Conservation (phyloP, 2,113 vertebrate species). For the Scalopus aquaticus region DNA sequence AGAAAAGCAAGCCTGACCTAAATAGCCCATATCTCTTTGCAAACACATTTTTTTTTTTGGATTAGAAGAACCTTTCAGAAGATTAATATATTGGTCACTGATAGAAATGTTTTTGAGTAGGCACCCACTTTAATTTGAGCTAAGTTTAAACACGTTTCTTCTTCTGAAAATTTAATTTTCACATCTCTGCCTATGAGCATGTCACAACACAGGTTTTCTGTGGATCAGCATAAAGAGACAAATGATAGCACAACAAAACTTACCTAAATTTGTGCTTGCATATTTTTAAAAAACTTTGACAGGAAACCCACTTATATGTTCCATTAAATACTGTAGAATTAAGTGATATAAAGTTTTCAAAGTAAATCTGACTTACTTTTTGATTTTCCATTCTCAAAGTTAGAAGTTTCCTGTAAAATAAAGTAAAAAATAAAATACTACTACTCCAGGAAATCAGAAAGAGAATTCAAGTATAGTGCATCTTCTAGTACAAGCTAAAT, state of each 20-base stretch:
- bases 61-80: constrained; percentile 77
- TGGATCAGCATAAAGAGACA: constrained; percentile 56
- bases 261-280: background rate
- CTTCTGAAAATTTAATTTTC: constrained; percentile 62
- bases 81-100: constrained; percentile 80
- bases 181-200: background rate
- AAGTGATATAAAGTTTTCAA: constrained; percentile 52
- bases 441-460: constrained; percentile 46
- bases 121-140: constrained; percentile 75
- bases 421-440: constrained; percentile 63
- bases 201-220: background rate
- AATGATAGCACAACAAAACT: background rate
- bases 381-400: constrained; percentile 78
- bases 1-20: constrained; percentile 78
- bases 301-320: constrained; percentile 37
- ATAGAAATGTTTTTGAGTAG: constrained; percentile 72
- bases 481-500: background rate
- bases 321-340: constrained; percentile 22
- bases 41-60: constrained; percentile 79
- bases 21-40: constrained; percentile 76
- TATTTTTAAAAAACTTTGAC: background rate
- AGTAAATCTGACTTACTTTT: constrained; percentile 86
- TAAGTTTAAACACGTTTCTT: constrained; percentile 25
- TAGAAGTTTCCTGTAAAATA: constrained; percentile 84
- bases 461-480: background rate